A percentile compares a stretch with the other conserved stretches of the same genome.
These are phyloP conservation scores for Miltochrista miniata DNA, from an alignment of 2,888 invertebrate genomes.

Conservation along the genomic window DNA sequence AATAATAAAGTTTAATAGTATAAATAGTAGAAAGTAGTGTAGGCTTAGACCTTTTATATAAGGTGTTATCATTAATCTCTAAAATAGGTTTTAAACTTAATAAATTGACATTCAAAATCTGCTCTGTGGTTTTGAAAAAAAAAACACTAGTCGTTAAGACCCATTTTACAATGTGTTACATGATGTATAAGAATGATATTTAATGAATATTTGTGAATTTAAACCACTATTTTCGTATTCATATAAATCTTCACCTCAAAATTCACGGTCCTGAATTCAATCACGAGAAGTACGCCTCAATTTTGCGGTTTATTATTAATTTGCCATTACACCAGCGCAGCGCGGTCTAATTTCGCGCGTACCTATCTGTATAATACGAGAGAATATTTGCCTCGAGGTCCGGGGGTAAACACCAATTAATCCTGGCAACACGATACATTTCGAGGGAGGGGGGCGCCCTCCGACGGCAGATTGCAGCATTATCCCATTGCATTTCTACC, in stretches of 20 bases:
- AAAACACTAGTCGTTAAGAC: too few relatives aligned
- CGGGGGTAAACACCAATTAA: slow-evolving; percentile 80
- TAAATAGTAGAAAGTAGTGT: too few relatives aligned
- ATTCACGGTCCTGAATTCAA: slow-evolving; percentile 27
- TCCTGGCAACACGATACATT: slow-evolving; percentile 77
- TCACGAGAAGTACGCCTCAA: slow-evolving; percentile 47
- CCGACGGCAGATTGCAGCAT: slow-evolving; percentile 71
- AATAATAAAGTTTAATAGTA: too few relatives aligned
- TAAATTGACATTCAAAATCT: too few relatives aligned
- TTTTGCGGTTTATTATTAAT: slow-evolving; percentile 64
- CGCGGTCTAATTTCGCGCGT: slow-evolving; percentile 70
- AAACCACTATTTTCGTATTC: slow-evolving; percentile 6
- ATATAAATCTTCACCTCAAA: slow-evolving; percentile 12
- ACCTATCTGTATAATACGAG: slow-evolving; percentile 68
- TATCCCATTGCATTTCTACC: slow-evolving; percentile 76
- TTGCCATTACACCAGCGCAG: slow-evolving; percentile 62
- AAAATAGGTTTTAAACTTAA: too few relatives aligned
- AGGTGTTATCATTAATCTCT: too few relatives aligned
- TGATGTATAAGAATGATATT: neutral
- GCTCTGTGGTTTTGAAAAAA: too few relatives aligned
- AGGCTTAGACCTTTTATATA: too few relatives aligned
- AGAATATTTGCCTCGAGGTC: slow-evolving; percentile 61
- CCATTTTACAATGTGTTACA: too few relatives aligned
- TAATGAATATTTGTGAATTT: too few relatives aligned
- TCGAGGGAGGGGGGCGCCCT: slow-evolving; percentile 51